Conservation (phyloP, 1,140 invertebrate species). For the Drosophila bocqueti region DNA sequence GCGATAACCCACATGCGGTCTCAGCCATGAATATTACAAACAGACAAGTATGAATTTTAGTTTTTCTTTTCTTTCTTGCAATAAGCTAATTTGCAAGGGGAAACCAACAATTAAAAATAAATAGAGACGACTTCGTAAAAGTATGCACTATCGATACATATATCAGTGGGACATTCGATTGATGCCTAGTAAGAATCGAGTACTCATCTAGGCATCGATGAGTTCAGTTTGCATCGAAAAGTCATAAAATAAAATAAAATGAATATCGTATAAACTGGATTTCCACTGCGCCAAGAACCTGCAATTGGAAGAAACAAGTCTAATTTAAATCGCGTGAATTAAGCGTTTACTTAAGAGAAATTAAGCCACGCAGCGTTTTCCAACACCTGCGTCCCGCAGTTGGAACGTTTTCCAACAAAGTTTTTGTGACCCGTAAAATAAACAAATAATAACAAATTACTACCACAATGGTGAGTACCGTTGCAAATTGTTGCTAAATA, state of each 20-base stretch:
- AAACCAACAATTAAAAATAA: not conserved
- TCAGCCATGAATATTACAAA: no score
- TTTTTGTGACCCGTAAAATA: slow-evolving; percentile 44
- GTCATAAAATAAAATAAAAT: not conserved
- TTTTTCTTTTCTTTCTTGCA: not conserved
- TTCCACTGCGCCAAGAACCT: not conserved
- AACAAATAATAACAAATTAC: slow-evolving; percentile 62
- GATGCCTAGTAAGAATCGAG: no score
- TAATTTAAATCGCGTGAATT: not conserved
- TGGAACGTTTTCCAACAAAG: slow-evolving; percentile 43
- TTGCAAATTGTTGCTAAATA: not conserved
- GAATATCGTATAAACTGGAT: not conserved
- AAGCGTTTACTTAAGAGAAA: not conserved
- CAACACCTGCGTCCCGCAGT: slow-evolving; percentile 29
- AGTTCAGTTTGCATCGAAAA: not conserved
- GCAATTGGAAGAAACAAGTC: not conserved
- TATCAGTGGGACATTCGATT: not conserved
- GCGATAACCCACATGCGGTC: no score
- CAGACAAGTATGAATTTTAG: no score
- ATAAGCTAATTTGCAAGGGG: not conserved
- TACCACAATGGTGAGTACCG: slow-evolving; percentile 56
- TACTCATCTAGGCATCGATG: not conserved
- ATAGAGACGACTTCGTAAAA: not conserved
- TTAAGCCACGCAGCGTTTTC: slow-evolving; percentile 20
- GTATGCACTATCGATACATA: not conserved